phyloP scores from a whole-genome alignment of 2,113 vertebrate species.

The Coracopsis vasa region DNA sequence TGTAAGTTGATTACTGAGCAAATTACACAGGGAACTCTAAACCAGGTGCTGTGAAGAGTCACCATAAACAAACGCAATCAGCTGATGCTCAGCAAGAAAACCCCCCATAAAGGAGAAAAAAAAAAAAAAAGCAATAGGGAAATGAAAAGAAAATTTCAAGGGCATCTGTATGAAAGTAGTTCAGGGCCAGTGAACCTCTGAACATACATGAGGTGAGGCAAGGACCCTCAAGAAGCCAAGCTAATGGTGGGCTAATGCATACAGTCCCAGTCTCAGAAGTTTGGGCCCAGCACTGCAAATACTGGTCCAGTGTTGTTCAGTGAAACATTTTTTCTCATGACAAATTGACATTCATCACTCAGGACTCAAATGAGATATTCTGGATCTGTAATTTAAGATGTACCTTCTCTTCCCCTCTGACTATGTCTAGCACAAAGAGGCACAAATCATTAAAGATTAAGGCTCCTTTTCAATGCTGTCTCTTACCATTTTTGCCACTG shows the following conservation, averaged over 20 bases:
- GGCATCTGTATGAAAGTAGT: background rate
- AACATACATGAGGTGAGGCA: background rate
- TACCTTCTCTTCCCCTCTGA: background rate
- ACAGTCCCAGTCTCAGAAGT: background rate
- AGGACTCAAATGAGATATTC: background rate
- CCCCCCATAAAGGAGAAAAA: background rate
- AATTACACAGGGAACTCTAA: background rate
- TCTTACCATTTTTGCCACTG: background rate
- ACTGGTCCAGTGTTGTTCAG: background rate
- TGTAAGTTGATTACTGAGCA: background rate
- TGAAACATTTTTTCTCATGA: background rate
- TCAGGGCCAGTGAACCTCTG: background rate
- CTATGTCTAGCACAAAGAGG: background rate
- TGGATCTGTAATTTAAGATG: background rate
- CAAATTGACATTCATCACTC: background rate
- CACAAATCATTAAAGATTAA: background rate
- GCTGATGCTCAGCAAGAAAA: background rate
- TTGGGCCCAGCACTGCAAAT: background rate
- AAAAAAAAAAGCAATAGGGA: background rate
- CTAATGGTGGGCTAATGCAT: background rate
- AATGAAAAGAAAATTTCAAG: background rate
- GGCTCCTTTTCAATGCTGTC: background rate
- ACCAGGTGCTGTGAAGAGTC: background rate
- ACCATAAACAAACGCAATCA: background rate
- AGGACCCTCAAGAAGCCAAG: background rate